Conservation (phyloP, 2,113 vertebrate species). For the Paradoxurus hermaphroditus region DNA sequence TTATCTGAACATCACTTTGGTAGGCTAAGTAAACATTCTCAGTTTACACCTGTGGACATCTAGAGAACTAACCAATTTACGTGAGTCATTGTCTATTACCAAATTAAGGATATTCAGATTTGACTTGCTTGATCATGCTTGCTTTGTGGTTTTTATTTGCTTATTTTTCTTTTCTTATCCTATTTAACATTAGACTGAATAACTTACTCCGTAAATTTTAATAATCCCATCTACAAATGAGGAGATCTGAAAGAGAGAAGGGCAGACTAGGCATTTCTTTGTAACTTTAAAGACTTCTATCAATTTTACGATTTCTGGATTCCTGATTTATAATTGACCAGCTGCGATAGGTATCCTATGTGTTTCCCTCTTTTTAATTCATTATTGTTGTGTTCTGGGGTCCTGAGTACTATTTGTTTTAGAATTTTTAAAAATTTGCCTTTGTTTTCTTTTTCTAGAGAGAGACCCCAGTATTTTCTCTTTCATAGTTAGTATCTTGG, state of each 20-base stretch:
- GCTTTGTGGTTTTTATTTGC: neutral
- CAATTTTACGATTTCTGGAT: neutral
- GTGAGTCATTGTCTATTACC: neutral
- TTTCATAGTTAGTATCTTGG: neutral
- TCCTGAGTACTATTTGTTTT: neutral
- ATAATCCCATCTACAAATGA: neutral
- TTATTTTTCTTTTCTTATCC: neutral
- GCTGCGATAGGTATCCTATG: accelerated
- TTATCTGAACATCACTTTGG: neutral
- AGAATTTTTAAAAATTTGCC: neutral
- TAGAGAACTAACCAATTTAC: neutral
- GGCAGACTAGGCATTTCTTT: neutral
- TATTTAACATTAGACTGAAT: neutral
- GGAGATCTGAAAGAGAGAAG: neutral
- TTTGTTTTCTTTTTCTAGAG: neutral
- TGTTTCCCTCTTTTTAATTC: neutral
- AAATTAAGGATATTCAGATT: neutral
- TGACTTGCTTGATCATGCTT: neutral
- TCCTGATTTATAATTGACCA: neutral
- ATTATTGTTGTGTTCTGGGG: accelerated
- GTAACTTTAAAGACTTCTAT: neutral
- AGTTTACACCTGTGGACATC: neutral
- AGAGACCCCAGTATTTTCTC: neutral
- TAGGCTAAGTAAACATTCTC: neutral
- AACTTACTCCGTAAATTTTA: no score